Evolutionary conservation across 2,888 invertebrate species (phyloP), one percentile per base, ranked within the genome.

Genomic region (Yponomeuta evonymella): DNA sequence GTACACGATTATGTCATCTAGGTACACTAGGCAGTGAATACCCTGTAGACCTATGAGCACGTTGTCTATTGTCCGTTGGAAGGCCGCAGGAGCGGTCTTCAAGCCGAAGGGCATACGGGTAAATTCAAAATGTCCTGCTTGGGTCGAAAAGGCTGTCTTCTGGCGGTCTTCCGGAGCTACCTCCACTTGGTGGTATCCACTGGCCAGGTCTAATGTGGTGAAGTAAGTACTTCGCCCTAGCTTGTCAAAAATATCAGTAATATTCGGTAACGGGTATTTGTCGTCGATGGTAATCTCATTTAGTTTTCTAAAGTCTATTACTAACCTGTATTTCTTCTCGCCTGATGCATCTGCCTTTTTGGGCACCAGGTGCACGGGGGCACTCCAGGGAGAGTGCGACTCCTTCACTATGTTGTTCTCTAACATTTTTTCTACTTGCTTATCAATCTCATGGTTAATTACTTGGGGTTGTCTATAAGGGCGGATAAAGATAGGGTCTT

Each of bases 101-200:
- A 23, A 23, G 0, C 23, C 23, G 23, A 23, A 23, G 23, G 23
- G 23, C 23, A 23, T 23, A 23, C 23, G 23, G 23, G 23, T 23
- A 23, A 23, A 23, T 23, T 23, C 23, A 23, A 23, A 23, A 23
- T 23, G 23, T 0, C 23, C 23, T 23, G 23, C 23, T 23, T 23
- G 23, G 23, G 23, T 23, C 23, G 23, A 23, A 23, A 85, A 85
- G 2, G 84, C 84, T 12, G 84, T 85, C 79, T 84, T 85, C 33
- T 73, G 71, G 15, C 74, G 71, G 72, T 83, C 81, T 66, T 75
- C 69, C 8, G 73, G 71, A 65, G 76, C 51, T 74, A 84, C 76
- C 70, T 73, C 58, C 23, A 85, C 81, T 75, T 86, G 83, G 71
- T 85, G 84, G 73, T 80, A 86, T 1, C 83, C 84, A 5, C 77